Percentiles rank a stretch among this genome's conserved stretches.
phyloP scores from a whole-genome alignment of 2,888 invertebrate genomes.

The Drosophila lacicola region DNA sequence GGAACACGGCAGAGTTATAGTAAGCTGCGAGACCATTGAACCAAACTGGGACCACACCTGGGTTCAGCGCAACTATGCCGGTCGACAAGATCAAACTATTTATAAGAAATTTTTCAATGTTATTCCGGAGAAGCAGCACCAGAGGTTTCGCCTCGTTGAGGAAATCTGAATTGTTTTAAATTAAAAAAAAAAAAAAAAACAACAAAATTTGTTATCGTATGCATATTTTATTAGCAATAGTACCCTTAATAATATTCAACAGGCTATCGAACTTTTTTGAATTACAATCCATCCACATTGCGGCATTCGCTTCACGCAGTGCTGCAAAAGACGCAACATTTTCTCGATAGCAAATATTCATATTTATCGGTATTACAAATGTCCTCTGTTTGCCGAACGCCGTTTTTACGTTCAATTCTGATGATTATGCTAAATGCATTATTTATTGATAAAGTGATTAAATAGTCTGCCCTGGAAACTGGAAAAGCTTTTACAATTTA shows the following conservation, averaged over 20 bases:
- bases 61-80: constrained; percentile 89
- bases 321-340: not conserved
- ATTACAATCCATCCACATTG: too few relatives aligned
- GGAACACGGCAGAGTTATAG: constrained; percentile 91
- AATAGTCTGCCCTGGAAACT: too few relatives aligned
- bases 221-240: not conserved
- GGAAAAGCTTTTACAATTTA: too few relatives aligned
- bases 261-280: too few relatives aligned
- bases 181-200: constrained; percentile 9
- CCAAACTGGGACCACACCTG: constrained; percentile 92
- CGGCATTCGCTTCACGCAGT: not conserved
- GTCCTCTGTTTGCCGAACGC: not conserved
- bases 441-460: too few relatives aligned
- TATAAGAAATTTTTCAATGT: constrained; percentile 95
- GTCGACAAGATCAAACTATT: constrained; percentile 88
- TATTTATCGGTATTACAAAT: not conserved
- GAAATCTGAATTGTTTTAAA: constrained; percentile 86
- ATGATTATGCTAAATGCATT: too few relatives aligned
- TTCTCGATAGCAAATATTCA: not conserved
- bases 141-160: constrained; percentile 91
- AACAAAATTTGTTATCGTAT: not conserved
- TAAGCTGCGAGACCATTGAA: constrained; percentile 93
- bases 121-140: constrained; percentile 91
- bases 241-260: too few relatives aligned
- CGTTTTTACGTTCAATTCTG: not conserved